These are phyloP conservation scores for Hippocampus zosterae DNA, from an alignment of 2,113 vertebrate genomes.

Conservation along the genomic window DNA sequence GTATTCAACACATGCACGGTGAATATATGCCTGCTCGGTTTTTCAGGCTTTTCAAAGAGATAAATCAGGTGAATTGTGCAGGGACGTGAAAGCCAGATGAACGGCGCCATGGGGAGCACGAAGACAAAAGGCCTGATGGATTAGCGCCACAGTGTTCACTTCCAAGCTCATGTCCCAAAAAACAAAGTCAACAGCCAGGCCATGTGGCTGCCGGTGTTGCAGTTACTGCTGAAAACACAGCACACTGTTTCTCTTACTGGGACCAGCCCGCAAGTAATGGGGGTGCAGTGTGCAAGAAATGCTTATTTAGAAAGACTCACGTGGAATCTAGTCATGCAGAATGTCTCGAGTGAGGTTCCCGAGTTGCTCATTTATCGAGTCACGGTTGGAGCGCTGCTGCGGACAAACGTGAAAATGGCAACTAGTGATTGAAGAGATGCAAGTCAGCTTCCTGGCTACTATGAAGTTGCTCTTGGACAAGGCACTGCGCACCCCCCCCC, in stretches of 20 bases:
- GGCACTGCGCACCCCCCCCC: background rate
- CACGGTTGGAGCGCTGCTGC: too few relatives aligned
- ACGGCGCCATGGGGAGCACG: slow-evolving; percentile 40
- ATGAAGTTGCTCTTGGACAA: background rate
- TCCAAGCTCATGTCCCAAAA: slow-evolving; percentile 45
- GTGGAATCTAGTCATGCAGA: background rate
- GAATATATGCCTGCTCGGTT: slow-evolving; percentile 49
- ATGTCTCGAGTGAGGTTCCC: too few relatives aligned
- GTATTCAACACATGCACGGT: slow-evolving; percentile 23
- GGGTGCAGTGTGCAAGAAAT: slow-evolving; percentile 12
- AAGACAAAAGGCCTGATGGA: slow-evolving; percentile 71
- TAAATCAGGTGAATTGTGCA: slow-evolving; percentile 57
- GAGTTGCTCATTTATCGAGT: too few relatives aligned
- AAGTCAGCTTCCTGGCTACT: background rate
- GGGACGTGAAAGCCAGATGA: slow-evolving; percentile 55
- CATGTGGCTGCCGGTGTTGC: slow-evolving; percentile 20
- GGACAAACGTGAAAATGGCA: background rate
- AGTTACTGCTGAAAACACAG: slow-evolving; percentile 48
- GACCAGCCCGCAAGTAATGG: slow-evolving; percentile 20
- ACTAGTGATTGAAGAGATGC: background rate
- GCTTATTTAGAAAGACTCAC: background rate
- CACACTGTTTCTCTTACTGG: background rate
- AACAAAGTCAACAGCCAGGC: slow-evolving; percentile 60
- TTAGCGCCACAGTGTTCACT: slow-evolving; percentile 58
- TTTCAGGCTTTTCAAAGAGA: slow-evolving; percentile 56